These are phyloP conservation scores for Halictus ligatus DNA, from an alignment of 2,888 invertebrate species.

Conservation along the genomic window DNA sequence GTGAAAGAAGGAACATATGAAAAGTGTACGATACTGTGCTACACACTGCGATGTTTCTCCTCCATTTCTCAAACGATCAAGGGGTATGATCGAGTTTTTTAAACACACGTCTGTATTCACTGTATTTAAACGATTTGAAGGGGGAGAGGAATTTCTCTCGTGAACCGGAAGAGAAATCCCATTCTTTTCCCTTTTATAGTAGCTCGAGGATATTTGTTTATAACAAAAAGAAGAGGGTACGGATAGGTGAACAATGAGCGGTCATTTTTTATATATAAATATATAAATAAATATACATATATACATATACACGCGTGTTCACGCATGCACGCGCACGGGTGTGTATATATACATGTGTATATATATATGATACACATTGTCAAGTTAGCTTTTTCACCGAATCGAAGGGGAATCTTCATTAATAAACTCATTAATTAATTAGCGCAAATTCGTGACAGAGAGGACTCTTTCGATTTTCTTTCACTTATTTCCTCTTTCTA, in stretches of 20 bases:
- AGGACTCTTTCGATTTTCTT: conserved; percentile 34
- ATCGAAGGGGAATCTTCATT: conserved; percentile 63
- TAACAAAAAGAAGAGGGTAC: conserved; percentile 51
- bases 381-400: conserved; percentile 82
- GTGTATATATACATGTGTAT: conserved; percentile 58
- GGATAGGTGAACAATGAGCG: conserved; percentile 57
- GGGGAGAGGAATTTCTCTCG: conserved; percentile 28
- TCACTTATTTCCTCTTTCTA: conserved; percentile 25
- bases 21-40: conserved; percentile 22
- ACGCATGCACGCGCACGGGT: conserved; percentile 27
- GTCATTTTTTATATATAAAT: conserved; percentile 63
- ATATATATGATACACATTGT: conserved; percentile 69
- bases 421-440: conserved; percentile 50
- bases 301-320: conserved; percentile 41
- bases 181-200: conserved; percentile 30
- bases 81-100: conserved; percentile 63
- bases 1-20: not conserved
- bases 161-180: conserved; percentile 21
- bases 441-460: conserved; percentile 48
- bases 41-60: conserved; percentile 69
- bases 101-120: conserved; percentile 46
- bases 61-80: conserved; percentile 68
- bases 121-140: conserved; percentile 39
- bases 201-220: conserved; percentile 48
- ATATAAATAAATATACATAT: conserved; percentile 48